phyloP scores from a whole-genome alignment of 2,113 vertebrate genomes.

The Corapipo altera region DNA sequence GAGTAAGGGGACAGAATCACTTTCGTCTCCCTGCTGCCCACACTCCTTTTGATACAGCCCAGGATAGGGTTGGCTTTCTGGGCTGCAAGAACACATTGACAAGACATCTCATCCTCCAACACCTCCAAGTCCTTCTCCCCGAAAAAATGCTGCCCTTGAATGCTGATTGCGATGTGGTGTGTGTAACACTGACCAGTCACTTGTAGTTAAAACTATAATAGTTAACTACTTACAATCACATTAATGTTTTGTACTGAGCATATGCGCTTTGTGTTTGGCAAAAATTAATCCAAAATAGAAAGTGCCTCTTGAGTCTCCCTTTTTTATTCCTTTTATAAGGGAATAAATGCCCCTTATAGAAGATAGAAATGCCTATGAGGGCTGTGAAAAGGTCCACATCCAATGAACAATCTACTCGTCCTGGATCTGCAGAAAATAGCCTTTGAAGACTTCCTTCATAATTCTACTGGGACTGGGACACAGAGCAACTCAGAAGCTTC shows the following conservation, averaged over 20 bases:
- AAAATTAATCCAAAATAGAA: neutral
- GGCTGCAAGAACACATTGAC: neutral
- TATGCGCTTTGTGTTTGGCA: neutral
- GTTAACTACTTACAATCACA: neutral
- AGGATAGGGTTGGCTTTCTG: rapidly evolving
- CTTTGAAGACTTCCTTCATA: neutral
- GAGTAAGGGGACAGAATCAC: neutral
- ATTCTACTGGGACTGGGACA: neutral
- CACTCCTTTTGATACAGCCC: rapidly evolving
- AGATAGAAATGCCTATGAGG: neutral
- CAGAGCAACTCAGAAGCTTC: neutral
- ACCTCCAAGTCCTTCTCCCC: neutral
- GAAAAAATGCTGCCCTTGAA: neutral
- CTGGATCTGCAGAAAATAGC: neutral
- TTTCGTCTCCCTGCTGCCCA: neutral
- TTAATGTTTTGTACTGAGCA: neutral
- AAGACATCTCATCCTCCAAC: neutral
- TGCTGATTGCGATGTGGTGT: neutral
- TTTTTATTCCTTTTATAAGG: neutral
- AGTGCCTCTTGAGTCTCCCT: rapidly evolving
- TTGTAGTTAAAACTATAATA: neutral
- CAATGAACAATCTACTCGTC: neutral
- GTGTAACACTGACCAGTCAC: neutral
- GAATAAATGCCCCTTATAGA: neutral
- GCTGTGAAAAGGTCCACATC: neutral